phyloP scores from a whole-genome alignment of 2,113 vertebrate genomes.

The Aepyceros melampus region DNA sequence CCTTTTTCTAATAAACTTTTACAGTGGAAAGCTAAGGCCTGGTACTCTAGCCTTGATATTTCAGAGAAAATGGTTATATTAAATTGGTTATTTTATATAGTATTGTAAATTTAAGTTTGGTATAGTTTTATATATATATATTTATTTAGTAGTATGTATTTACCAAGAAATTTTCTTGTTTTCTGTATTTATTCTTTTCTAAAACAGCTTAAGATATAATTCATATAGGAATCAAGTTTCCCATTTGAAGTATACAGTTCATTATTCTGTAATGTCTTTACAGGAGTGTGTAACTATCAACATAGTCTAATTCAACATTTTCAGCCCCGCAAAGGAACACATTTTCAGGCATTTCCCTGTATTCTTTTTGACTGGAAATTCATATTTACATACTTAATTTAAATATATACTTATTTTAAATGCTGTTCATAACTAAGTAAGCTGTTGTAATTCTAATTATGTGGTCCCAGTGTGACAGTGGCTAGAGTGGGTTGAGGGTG shows the following conservation, averaged over 20 bases:
- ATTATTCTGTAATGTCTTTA: background rate
- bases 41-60: background rate
- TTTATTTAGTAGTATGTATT: background rate
- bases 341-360: background rate
- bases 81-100: background rate
- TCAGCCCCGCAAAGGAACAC: background rate
- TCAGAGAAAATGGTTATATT: background rate
- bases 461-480: background rate
- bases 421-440: background rate
- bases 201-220: background rate
- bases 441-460: background rate
- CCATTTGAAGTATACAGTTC: background rate
- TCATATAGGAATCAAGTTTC: background rate
- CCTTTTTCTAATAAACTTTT: background rate
- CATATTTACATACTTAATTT: background rate
- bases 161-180: background rate
- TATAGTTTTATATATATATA: background rate
- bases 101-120: background rate
- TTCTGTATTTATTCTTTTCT: background rate
- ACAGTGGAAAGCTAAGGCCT: background rate
- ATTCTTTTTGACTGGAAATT: background rate
- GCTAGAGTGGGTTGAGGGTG: background rate
- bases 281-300: background rate
- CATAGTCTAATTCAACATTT: background rate
- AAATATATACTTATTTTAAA: background rate